phyloP scores from a whole-genome alignment of 2,797 vertebrate genomes.

The Lophius americanus region DNA sequence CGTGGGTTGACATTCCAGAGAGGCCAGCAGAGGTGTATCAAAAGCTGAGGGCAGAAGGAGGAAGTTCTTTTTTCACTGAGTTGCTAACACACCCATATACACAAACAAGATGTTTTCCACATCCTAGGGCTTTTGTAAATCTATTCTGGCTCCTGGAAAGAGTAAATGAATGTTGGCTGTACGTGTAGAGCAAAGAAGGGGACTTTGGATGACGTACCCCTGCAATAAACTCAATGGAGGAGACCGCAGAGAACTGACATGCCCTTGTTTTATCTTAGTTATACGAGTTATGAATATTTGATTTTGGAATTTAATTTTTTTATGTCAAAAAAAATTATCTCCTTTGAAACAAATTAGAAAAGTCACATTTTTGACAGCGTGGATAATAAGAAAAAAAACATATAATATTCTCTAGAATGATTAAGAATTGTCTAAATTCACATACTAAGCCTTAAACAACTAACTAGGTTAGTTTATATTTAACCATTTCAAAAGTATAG shows the following conservation, averaged over 20 bases:
- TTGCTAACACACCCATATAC: conserved; percentile 31
- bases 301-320: background rate
- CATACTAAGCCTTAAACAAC: too few relatives aligned
- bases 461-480: too few relatives aligned
- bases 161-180: conserved; percentile 65
- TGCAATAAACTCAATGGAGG: conserved; percentile 31
- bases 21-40: conserved; percentile 57
- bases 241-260: conserved; percentile 11
- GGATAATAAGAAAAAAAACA: too few relatives aligned
- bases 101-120: conserved; percentile 66
- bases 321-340: background rate
- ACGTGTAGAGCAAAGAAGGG: conserved; percentile 47
- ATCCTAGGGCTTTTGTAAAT: conserved; percentile 67
- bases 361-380: too few relatives aligned
- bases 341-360: background rate
- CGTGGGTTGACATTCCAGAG: conserved; percentile 65
- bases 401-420: too few relatives aligned
- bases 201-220: conserved; percentile 54
- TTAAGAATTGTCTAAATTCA: too few relatives aligned
- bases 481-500: too few relatives aligned
- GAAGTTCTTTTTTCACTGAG: conserved; percentile 63
- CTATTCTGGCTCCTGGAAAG: conserved; percentile 68
- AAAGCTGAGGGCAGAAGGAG: conserved; percentile 60
- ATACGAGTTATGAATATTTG: background rate
- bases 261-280: conserved; percentile 14